phyloP scores from a whole-genome alignment of 1,140 invertebrate genomes.

The Cydia strobilella region DNA sequence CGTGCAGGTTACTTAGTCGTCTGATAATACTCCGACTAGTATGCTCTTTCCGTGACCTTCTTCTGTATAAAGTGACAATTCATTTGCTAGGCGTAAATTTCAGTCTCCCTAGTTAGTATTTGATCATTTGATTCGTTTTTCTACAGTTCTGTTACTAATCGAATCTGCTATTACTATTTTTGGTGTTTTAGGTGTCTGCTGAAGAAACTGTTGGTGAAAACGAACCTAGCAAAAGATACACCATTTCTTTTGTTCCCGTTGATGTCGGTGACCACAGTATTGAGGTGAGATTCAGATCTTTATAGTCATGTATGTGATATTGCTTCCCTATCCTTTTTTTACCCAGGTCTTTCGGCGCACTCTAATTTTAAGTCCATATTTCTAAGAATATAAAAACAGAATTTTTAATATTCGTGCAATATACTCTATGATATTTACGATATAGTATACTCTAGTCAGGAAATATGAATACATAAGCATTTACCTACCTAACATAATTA shows the following conservation, averaged over 20 bases:
- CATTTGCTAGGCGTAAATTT: no score
- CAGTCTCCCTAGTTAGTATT: no score
- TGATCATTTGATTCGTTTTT: no score
- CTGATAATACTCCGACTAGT: background rate
- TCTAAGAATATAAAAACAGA: no score
- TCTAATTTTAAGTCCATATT: background rate
- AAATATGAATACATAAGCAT: no score
- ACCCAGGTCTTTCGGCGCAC: background rate
- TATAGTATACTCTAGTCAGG: no score
- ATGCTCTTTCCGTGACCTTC: no score
- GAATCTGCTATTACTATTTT: background rate
- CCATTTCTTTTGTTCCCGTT: constrained; percentile 91
- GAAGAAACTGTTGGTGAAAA: constrained; percentile 77
- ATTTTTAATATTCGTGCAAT: no score
- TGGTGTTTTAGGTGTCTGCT: constrained; percentile 63
- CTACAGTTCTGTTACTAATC: no score
- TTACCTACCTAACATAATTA: no score
- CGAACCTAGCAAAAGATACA: constrained; percentile 77
- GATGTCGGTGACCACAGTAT: constrained; percentile 97
- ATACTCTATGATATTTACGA: no score
- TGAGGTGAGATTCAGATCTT: constrained; percentile 83
- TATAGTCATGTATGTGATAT: background rate
- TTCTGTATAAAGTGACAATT: background rate
- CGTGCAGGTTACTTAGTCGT: constrained; percentile 80
- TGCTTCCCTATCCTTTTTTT: background rate